Evolutionary conservation across 2,797 vertebrate genomes (phyloP), one percentile per base, ranked within the genome.

Genomic region (Coregonus sp.): DNA sequence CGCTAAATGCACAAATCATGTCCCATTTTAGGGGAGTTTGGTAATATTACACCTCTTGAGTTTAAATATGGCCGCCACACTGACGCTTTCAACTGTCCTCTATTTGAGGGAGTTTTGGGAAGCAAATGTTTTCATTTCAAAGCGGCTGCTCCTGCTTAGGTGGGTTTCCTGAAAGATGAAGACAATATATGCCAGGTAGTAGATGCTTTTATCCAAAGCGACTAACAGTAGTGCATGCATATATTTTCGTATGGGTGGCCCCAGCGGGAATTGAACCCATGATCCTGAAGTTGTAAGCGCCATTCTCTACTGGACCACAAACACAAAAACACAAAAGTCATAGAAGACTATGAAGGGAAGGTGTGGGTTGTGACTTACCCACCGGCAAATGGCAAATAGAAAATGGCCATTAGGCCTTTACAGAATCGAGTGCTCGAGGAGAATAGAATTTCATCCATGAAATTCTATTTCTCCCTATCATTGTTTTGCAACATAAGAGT

Each of bases 381-480:
- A 86, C 59, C 75, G 67, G 9, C 40, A 12, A 11, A 9, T 85
- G 81, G 89, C 82, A 59, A 83, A 86, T 75, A 81, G 85, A 89
- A 91, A 89, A 90, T 79, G 81, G 74, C 76, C 82, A 79, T 88
- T 79, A 80, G 82, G 72, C 75, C 86, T 81, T 85, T 75, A 71
- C 87, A 90, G 89, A 86, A 88, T 88, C 83, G 76, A 63, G 82
- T 25, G 51, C 33, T 86, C 82, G 84, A 88, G 81, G 83, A 84
- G 82, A 86, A 88, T 86, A 81, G 80, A 87, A 87, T 91, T 91
- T 91, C 89, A 90, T 92, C 89, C 88, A 87, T 91, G 89, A 89
- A 91, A 91, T 89, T 88, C 69, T 51, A 16, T 65, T 31, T 25
- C 63, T 9, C 9, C 11, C 51, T 81, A 77, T 78, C 81, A 78